phyloP scores from a whole-genome alignment of 2,888 invertebrate genomes.

The Caenorhabditis macrosperma region DNA sequence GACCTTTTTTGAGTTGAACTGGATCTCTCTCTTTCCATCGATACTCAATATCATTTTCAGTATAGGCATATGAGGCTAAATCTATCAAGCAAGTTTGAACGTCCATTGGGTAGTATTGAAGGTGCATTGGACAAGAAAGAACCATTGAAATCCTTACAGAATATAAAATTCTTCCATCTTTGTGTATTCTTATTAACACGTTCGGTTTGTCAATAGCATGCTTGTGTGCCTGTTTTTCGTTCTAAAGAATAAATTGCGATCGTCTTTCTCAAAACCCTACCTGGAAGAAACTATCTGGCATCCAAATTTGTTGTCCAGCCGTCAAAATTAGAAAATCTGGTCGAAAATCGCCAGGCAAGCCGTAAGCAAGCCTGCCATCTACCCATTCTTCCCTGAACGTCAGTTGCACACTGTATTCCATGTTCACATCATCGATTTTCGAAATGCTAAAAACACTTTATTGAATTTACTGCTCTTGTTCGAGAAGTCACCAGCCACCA shows the following conservation, averaged over 20 bases:
- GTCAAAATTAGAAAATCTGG: constrained; percentile 79
- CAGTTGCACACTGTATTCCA: constrained; percentile 88
- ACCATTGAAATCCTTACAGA: constrained; percentile 90
- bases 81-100: constrained; percentile 93
- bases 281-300: constrained; percentile 93
- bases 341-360: constrained; percentile 57
- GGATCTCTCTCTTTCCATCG: constrained; percentile 94
- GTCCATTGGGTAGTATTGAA: constrained; percentile 87
- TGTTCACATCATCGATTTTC: constrained; percentile 80
- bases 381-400: constrained; percentile 98
- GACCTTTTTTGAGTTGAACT: constrained; percentile 88
- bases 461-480: too few relatives aligned
- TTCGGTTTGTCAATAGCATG: constrained; percentile 83
- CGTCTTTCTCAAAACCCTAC: constrained; percentile 39
- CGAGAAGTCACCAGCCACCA: too few relatives aligned
- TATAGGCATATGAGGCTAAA: constrained; percentile 98
- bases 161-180: constrained; percentile 81
- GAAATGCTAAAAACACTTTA: constrained; percentile 75
- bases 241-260: constrained; percentile 83
- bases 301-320: constrained; percentile 89
- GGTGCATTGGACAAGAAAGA: constrained; percentile 96
- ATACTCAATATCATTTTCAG: constrained; percentile 92
- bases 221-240: constrained; percentile 94
- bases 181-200: constrained; percentile 96
- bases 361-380: constrained; percentile 86